phyloP scores from a whole-genome alignment of 2,888 invertebrate genomes.

The Hydrotaea cyrtoneurina region DNA sequence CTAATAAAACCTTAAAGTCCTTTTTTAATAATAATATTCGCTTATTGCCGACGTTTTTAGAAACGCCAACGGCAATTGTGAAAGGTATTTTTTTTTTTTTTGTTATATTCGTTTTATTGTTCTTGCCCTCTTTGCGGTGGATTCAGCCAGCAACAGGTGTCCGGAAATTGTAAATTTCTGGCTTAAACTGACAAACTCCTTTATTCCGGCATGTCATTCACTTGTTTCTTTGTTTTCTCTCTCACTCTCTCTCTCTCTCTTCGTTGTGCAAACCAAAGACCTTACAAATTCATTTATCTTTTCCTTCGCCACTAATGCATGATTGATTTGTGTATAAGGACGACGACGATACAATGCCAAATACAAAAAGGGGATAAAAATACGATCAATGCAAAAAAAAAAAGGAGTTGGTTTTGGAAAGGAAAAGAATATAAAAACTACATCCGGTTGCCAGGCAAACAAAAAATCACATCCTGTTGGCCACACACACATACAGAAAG shows the following conservation, averaged over 20 bases:
- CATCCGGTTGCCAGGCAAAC: slow-evolving; percentile 58
- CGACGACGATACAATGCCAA: neutral
- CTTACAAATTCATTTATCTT: neutral
- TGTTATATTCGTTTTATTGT: neutral
- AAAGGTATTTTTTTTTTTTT: too few relatives aligned
- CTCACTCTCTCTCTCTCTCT: neutral
- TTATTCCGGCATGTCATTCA: slow-evolving; percentile 3
- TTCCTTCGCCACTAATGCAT: neutral
- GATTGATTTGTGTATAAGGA: slow-evolving; percentile 19
- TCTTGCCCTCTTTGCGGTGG: neutral
- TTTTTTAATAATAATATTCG: too few relatives aligned
- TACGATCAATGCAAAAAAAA: neutral
- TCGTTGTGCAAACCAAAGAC: neutral
- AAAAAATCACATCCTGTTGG: slow-evolving; percentile 52
- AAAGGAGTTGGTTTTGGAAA: neutral
- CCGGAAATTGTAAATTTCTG: slow-evolving; percentile 60
- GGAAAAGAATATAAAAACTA: slow-evolving; percentile 43
- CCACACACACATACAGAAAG: slow-evolving; percentile 25
- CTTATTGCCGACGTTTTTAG: too few relatives aligned
- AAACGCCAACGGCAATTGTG: too few relatives aligned
- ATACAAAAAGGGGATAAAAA: neutral
- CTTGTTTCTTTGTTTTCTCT: neutral
- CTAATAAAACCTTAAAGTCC: too few relatives aligned
- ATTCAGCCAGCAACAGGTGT: slow-evolving; percentile 36
- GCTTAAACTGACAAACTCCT: neutral